A percentile compares a stretch with the other conserved stretches of the same genome.
Conservation (phyloP, 2,113 vertebrate species). For the Struthidea cinerea region DNA sequence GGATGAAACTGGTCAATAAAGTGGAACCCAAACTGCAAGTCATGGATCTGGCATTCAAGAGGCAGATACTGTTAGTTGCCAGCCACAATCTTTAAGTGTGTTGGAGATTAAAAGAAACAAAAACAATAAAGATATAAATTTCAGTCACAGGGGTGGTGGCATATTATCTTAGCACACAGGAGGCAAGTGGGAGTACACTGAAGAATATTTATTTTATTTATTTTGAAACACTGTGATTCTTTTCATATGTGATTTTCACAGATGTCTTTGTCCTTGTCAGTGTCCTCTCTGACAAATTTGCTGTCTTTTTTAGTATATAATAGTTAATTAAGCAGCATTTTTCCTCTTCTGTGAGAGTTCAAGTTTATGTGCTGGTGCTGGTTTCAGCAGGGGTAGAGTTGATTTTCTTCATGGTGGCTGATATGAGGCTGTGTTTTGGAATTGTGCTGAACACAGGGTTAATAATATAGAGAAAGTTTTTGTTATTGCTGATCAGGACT, state of each 20-base stretch:
- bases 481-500: background rate
- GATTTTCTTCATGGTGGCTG: background rate
- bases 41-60: accelerated
- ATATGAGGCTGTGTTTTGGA: background rate
- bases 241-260: background rate
- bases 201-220: background rate
- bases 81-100: background rate
- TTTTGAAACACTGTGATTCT: background rate
- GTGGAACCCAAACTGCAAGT: background rate
- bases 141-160: background rate
- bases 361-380: background rate
- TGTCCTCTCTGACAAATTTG: background rate
- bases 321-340: background rate
- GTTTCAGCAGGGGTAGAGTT: background rate
- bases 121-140: background rate
- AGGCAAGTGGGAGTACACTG: background rate
- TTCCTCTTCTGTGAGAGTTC: background rate
- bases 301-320: background rate
- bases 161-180: background rate
- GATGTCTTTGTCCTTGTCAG: background rate
- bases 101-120: background rate
- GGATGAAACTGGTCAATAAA: background rate
- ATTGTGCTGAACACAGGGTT: background rate
- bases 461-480: background rate
- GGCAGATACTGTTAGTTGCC: background rate